A percentile compares a stretch with the other conserved stretches of the same genome.
phyloP scores from a whole-genome alignment of 2,797 vertebrate species.

The Rhynchonycteris naso region DNA sequence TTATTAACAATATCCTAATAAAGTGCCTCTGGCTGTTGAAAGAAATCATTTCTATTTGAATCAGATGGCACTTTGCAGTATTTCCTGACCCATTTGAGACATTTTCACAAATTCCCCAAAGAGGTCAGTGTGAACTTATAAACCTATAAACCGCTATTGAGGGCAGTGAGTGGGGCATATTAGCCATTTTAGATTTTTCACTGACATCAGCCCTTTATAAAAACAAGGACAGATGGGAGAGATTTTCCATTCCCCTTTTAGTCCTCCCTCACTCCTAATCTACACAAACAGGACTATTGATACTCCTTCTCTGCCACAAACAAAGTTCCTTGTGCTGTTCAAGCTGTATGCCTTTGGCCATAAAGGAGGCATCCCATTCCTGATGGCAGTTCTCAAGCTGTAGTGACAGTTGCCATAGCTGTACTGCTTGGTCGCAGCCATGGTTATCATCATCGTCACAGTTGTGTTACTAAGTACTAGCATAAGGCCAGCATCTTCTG shows the following conservation, averaged over 20 bases:
- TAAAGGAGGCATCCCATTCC: background rate
- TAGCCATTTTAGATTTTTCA: constrained; percentile 12
- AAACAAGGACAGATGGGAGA: constrained; percentile 69
- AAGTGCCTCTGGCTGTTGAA: background rate
- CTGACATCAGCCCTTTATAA: constrained; percentile 55
- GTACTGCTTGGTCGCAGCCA: background rate
- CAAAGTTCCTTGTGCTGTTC: background rate
- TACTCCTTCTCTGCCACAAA: constrained; percentile 20
- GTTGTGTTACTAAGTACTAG: background rate
- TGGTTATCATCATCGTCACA: background rate
- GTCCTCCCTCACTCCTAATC: constrained; percentile 34
- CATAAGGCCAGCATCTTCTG: background rate
- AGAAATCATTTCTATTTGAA: constrained; percentile 1
- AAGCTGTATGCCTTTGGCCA: background rate
- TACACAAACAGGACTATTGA: background rate
- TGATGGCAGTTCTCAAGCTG: background rate
- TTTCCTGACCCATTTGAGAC: background rate
- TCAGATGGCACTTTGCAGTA: constrained; percentile 4
- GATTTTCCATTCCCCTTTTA: background rate
- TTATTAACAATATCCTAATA: background rate
- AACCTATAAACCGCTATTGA: background rate
- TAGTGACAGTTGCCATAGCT: background rate
- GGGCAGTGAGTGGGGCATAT: background rate
- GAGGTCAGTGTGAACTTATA: constrained; percentile 11
- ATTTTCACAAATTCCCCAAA: background rate